These are phyloP conservation scores for Malurus cyaneus DNA, from an alignment of 2,113 vertebrate species.

Conservation along the genomic window DNA sequence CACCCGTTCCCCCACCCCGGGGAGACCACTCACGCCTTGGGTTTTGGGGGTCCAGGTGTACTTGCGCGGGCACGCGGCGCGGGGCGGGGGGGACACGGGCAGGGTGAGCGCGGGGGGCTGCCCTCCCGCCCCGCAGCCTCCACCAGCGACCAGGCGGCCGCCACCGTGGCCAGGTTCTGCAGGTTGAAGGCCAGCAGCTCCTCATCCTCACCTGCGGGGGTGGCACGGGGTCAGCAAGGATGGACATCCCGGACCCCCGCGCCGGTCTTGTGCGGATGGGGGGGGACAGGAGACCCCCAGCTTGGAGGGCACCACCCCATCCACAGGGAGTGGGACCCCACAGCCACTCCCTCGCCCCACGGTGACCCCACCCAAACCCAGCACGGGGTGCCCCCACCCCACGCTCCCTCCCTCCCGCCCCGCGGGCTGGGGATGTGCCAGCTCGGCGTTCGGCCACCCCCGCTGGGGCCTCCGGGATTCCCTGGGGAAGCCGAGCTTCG, in stretches of 20 bases:
- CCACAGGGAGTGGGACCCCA: background rate
- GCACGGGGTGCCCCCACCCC: accelerated
- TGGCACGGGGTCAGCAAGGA: accelerated
- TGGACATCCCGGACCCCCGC: accelerated
- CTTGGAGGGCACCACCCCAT: background rate
- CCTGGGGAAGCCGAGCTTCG: constrained; percentile 30
- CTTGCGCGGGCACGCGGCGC: constrained; percentile 85
- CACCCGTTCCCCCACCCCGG: accelerated
- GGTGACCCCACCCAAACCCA: background rate
- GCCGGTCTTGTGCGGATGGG: background rate
- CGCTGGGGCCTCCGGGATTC: constrained; percentile 6
- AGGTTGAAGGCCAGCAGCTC: constrained; percentile 88
- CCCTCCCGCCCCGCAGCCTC: constrained; percentile 75
- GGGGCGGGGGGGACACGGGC: constrained; percentile 65
- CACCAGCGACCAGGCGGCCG: constrained; percentile 86
- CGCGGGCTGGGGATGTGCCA: background rate
- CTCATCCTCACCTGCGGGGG: constrained; percentile 75
- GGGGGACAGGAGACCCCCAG: background rate
- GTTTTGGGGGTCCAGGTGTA: constrained; percentile 91
- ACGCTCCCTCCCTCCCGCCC: background rate
- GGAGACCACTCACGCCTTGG: constrained; percentile 83
- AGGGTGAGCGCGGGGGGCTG: constrained; percentile 53
- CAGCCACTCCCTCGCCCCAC: accelerated
- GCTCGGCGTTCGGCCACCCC: background rate
- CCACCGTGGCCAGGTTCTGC: constrained; percentile 89